phyloP scores from a whole-genome alignment of 2,888 invertebrate genomes.

The Zaprionus lineosus region DNA sequence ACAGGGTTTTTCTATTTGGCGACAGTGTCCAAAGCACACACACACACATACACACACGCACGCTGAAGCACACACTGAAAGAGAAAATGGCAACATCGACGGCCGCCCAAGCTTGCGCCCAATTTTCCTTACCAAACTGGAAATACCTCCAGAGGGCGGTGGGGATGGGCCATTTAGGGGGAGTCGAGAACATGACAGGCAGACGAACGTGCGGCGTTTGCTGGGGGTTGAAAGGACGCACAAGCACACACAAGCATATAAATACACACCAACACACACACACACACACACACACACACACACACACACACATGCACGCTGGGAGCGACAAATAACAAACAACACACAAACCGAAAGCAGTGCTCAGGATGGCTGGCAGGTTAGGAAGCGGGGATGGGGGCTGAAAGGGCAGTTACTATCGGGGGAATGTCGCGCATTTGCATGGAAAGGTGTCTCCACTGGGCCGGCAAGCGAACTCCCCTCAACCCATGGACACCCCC shows the following conservation, averaged over 20 bases:
- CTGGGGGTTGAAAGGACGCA: slow-evolving; percentile 55
- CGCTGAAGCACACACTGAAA: slow-evolving; percentile 27
- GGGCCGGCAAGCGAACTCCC: too few relatives aligned
- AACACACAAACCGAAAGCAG: slow-evolving; percentile 47
- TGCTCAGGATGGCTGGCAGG: slow-evolving; percentile 21
- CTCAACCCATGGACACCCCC: too few relatives aligned
- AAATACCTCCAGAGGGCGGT: slow-evolving; percentile 36
- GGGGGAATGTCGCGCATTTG: slow-evolving; percentile 67
- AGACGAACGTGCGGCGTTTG: slow-evolving; percentile 54
- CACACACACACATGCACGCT: slow-evolving; percentile 23
- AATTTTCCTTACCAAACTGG: slow-evolving; percentile 38
- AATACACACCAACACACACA: slow-evolving; percentile 17
- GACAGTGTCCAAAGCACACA: slow-evolving; percentile 66
- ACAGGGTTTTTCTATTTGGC: slow-evolving; percentile 61
- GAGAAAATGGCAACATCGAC: slow-evolving; percentile 52
- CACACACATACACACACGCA: slow-evolving; percentile 28
- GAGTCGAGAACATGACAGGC: slow-evolving; percentile 42
- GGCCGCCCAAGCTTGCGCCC: slow-evolving; percentile 34
- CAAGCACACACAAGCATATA: slow-evolving; percentile 23
- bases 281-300: slow-evolving; percentile 22
- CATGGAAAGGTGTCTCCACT: slow-evolving; percentile 48
- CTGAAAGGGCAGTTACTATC: slow-evolving; percentile 36
- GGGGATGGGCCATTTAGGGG: background rate
- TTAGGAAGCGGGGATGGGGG: background rate
- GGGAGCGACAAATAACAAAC: slow-evolving; percentile 68